Base-by-base conservation (phyloP, 2,888 invertebrate species). In the Idaea biselata region DNA sequence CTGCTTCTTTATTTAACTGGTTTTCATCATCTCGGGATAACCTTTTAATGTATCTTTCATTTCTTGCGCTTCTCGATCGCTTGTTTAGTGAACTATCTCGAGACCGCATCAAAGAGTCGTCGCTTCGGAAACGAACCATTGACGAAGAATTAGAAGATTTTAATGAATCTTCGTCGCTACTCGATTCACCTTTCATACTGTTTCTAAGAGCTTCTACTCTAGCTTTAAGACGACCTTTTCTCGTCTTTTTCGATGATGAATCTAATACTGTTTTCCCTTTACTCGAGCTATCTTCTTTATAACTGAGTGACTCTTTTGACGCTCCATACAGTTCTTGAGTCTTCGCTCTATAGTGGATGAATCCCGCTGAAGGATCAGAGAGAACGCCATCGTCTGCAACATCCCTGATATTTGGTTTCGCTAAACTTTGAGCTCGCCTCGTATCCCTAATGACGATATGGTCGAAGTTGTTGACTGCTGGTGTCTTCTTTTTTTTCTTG, bases 31-130 rank as follows among this genome's bases (percentile, higher is more conserved):
- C 96, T 64, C 95, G 93, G 16, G 95, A 96, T 70, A 96, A 84
- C 62, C 97, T 93, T 77, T 96, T 96, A 63, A 96, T 95, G 77
- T 97, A 96, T 62, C 97, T 93, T 81, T 97, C 97, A 61, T 96
- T 97, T 73, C 97, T 93, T 0, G 97, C 96, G 25, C 95, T 94
- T 62, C 97, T 92, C 32, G 96, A 94, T 75, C 94, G 93, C 71
- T 95, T 94, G 77, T 93, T 95, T 55, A 93, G 84, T 0, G 94
- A 93, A 63, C 93, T 93, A 64, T 93, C 94, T 32, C 94, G 93
- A 55, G 94, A 93, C 63, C 93, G 93, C 77, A 94, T 94, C 62
- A 95, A 86, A 66, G 94, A 95, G 71, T 96, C 95, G 69, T 96
- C 96, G 79, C 95, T 95, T 77, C 94, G 93, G 78, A 95, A 94